phyloP scores from a whole-genome alignment of 2,113 vertebrate species.

The Neolamprologus hecqui region DNA sequence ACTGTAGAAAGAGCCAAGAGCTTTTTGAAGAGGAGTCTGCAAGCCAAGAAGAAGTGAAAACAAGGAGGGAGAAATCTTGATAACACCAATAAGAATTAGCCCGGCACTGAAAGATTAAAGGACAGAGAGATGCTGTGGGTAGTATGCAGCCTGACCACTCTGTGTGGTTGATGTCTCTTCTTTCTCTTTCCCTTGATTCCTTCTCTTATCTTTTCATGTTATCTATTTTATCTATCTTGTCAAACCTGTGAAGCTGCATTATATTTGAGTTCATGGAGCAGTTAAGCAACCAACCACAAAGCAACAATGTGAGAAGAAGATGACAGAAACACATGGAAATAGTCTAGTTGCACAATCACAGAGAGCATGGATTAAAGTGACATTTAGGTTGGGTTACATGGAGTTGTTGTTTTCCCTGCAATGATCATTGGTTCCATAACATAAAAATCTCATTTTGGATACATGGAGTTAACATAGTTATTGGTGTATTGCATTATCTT shows the following conservation, averaged over 20 bases:
- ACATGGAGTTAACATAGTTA: neutral
- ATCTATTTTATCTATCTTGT: slow-evolving; percentile 26
- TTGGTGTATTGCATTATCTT: neutral
- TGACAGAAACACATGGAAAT: neutral
- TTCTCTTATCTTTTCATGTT: neutral
- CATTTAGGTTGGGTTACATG: neutral
- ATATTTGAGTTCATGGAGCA: neutral
- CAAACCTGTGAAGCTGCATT: slow-evolving; percentile 50
- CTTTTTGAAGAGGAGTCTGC: neutral
- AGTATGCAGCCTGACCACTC: slow-evolving; percentile 18
- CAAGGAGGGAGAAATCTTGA: neutral
- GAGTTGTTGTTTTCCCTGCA: neutral
- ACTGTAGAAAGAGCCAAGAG: neutral
- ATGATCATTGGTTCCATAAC: neutral
- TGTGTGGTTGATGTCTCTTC: neutral
- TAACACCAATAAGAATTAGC: neutral
- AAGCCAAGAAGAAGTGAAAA: neutral
- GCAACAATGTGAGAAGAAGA: neutral
- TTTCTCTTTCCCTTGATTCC: neutral
- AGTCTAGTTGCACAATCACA: neutral
- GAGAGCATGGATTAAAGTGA: neutral
- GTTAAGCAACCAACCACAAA: neutral
- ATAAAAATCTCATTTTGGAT: neutral
- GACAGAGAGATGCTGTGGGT: neutral
- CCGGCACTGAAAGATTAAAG: neutral